Evolutionary conservation across 2,113 vertebrate species (phyloP), one percentile per base, ranked within the genome.

Genomic region (Pholis gunnellus): DNA sequence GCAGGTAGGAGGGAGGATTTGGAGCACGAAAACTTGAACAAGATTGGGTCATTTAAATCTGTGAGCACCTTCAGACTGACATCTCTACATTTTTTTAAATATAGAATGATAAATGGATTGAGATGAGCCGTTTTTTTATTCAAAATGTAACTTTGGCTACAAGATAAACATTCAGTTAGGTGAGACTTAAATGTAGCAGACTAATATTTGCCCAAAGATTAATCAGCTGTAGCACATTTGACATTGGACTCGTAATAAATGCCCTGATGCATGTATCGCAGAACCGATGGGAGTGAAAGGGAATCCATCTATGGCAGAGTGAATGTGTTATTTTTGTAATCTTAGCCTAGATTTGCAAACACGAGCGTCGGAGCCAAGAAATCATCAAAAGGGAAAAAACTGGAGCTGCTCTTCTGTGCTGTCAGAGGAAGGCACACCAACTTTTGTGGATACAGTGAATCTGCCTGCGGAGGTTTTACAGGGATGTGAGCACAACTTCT

Each of bases 331-430:
- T 85, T 88, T 87, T 80, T 86, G 81, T 81, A 78, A 83, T 76
- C 71, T 71, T 77, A 83, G 68, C 72, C 81, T 79, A 75, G 77
- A 88, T 93, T 86, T 86, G 10, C 29, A 70, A 87, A 87, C 72
- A 68, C 5, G 40, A 70, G 79, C 73, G 40, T 48, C 60, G 48
- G 72, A 78, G 89, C 87, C 86, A 90, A 79, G 81, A 83, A 84
- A 88, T 82, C 78, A 86, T 88, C 78, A 88, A 87, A 89, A 81
- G 78, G 42, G 48, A 52, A 60, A 44, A 86, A 91, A 81, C 54
- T 69, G 61, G 78, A 89, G 75, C 87, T 82, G 44, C 57, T 83
- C 78, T 70, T 79, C 66, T 74, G 73, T 75, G 82, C 86, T 81
- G 84, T 86, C 84, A 83, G 38, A 78, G 72, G 83, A 73, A 78